Percentiles rank a stretch among this genome's conserved stretches.
Evolutionary conservation across 2,888 invertebrate species (phyloP).

Genomic region (Cantharis flavilabris): DNA sequence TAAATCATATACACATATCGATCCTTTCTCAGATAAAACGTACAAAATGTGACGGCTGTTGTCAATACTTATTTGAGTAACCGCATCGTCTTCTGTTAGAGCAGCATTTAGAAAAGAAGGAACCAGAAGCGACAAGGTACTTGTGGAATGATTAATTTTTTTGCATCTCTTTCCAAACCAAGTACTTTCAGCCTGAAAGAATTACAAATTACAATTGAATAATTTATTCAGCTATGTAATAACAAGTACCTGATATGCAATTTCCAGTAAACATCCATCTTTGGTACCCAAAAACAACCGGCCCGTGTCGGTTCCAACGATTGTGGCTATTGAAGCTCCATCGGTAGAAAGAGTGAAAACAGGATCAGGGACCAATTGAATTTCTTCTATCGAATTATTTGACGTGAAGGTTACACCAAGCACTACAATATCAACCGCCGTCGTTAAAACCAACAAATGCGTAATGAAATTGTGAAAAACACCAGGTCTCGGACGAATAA

Average conservation of each 20-base stretch:
- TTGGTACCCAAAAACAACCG: constrained; percentile 94
- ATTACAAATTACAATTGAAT: too few species aligned
- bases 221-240: too few species aligned
- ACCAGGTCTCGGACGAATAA: constrained; percentile 85
- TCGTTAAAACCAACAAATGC: constrained; percentile 88
- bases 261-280: constrained; percentile 94
- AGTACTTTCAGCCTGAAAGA: constrained; percentile 71
- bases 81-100: constrained; percentile 86
- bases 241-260: constrained; percentile 79
- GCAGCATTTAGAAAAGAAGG: constrained; percentile 88
- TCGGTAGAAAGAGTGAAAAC: constrained; percentile 91
- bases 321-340: constrained; percentile 80
- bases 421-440: constrained; percentile 92
- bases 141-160: constrained; percentile 92
- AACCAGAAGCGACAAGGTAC: constrained; percentile 82
- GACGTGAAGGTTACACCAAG: constrained; percentile 72
- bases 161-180: constrained; percentile 96
- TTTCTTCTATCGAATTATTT: constrained; percentile 67
- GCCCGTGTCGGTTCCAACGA: constrained; percentile 80
- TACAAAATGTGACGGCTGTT: constrained; percentile 88
- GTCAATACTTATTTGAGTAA: constrained; percentile 87
- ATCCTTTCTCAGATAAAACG: constrained; percentile 86
- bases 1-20: constrained; percentile 87
- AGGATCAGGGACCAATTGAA: constrained; percentile 93
- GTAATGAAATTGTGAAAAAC: constrained; percentile 91